These are phyloP conservation scores for Cisticola juncidis DNA, from an alignment of 2,113 vertebrate genomes.

Conservation along the genomic window DNA sequence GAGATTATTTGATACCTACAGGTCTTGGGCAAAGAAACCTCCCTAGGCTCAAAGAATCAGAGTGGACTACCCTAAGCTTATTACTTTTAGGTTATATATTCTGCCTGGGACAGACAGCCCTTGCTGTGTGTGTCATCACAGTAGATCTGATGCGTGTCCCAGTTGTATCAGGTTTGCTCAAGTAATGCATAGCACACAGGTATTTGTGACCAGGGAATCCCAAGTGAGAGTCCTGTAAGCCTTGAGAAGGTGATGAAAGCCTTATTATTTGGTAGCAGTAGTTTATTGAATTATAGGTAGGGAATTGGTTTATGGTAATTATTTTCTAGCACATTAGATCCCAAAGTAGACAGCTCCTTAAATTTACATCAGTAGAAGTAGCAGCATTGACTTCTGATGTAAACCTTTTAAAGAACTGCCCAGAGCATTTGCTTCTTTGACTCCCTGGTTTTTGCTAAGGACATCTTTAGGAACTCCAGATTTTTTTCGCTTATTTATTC, in stretches of 20 bases:
- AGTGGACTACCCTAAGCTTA: background rate
- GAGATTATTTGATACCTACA: background rate
- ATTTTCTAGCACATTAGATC: background rate
- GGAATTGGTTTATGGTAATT: background rate
- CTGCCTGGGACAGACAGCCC: background rate
- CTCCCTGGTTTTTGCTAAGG: background rate
- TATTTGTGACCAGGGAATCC: background rate
- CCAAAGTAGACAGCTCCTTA: background rate
- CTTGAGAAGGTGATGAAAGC: background rate
- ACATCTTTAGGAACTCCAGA: background rate
- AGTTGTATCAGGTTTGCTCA: background rate
- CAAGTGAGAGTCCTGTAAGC: background rate
- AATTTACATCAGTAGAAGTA: background rate
- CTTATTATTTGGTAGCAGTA: background rate
- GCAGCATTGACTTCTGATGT: background rate
- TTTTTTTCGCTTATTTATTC: background rate
- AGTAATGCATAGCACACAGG: accelerated
- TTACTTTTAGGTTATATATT: background rate
- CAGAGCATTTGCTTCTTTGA: background rate
- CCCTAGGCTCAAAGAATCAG: background rate
- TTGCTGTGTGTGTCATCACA: background rate
- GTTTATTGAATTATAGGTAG: background rate
- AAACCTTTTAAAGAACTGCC: background rate
- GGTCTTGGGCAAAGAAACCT: background rate
- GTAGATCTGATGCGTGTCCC: background rate